phyloP scores from a whole-genome alignment of 37 sponge, comb jelly and placozoan species.

The Eunapius fragilis region DNA sequence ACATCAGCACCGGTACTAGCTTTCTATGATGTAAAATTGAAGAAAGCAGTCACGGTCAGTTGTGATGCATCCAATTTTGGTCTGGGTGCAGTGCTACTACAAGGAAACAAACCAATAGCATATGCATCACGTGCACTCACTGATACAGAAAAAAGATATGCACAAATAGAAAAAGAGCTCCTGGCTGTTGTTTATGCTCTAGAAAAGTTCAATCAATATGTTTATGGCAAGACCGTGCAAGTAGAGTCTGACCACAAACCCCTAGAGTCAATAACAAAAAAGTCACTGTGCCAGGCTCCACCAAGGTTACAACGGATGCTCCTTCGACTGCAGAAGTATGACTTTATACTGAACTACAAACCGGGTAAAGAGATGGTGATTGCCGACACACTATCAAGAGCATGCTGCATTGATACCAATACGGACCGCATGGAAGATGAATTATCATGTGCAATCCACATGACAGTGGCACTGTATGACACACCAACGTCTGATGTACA shows the following conservation, averaged over 20 bases:
- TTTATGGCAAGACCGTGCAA: conserved; percentile 10
- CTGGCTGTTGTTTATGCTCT: conserved; percentile 20
- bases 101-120: conserved; percentile 20
- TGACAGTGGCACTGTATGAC: background rate
- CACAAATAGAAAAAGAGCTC: conserved; percentile 24
- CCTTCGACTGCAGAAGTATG: conserved; percentile 26
- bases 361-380: conserved; percentile 15
- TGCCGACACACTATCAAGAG: conserved; percentile 1
- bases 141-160: conserved; percentile 10
- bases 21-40: conserved; percentile 2
- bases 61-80: conserved; percentile 30
- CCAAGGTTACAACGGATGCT: conserved; percentile 42
- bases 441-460: background rate
- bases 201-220: no score
- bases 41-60: background rate
- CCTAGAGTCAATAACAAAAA: conserved; percentile 27
- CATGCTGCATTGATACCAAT: no score
- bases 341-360: conserved; percentile 3
- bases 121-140: conserved; percentile 36
- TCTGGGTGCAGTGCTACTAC: conserved; percentile 28
- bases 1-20: conserved; percentile 3
- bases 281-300: conserved; percentile 34
- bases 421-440: background rate
- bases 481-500: no score
- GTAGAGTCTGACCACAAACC: conserved; percentile 52